phyloP scores from a whole-genome alignment of 2,113 vertebrate species.

The Phocoena sinus region DNA sequence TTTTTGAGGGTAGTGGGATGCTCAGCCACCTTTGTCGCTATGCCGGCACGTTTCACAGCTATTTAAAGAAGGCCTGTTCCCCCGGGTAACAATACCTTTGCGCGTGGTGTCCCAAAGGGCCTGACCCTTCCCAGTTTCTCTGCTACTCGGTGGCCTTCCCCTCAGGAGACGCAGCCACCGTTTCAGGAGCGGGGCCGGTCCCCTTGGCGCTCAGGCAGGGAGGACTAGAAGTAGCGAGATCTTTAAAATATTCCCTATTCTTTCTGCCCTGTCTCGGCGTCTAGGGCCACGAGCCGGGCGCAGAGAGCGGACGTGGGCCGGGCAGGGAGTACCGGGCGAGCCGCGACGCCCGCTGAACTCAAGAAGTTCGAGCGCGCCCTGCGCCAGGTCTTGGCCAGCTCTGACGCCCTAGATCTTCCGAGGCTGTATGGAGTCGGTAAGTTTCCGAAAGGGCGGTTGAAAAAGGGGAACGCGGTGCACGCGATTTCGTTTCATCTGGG shows the following conservation, averaged over 20 bases:
- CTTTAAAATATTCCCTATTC: not conserved
- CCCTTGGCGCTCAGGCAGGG: not conserved
- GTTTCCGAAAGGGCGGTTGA: not conserved
- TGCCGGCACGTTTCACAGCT: not conserved
- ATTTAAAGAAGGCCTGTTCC: not conserved
- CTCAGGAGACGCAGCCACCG: not conserved
- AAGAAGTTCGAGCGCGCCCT: accelerated
- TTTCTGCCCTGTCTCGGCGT: not conserved
- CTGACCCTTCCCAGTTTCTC: not conserved
- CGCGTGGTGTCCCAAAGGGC: not conserved
- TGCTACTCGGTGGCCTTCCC: not conserved
- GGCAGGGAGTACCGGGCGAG: accelerated
- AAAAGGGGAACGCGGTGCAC: accelerated
- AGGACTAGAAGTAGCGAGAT: not conserved
- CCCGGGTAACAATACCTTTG: not conserved
- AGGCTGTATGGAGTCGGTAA: too few species aligned
- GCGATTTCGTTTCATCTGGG: not conserved
- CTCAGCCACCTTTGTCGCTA: not conserved
- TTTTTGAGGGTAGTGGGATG: not conserved
- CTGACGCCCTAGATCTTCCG: not conserved
- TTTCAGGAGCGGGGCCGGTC: not conserved
- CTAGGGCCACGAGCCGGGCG: not conserved
- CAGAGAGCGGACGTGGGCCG: accelerated
- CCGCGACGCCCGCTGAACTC: accelerated
- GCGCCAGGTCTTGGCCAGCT: not conserved